Conservation (phyloP, 2,888 invertebrate species). For the Synanthedon tipuliformis region DNA sequence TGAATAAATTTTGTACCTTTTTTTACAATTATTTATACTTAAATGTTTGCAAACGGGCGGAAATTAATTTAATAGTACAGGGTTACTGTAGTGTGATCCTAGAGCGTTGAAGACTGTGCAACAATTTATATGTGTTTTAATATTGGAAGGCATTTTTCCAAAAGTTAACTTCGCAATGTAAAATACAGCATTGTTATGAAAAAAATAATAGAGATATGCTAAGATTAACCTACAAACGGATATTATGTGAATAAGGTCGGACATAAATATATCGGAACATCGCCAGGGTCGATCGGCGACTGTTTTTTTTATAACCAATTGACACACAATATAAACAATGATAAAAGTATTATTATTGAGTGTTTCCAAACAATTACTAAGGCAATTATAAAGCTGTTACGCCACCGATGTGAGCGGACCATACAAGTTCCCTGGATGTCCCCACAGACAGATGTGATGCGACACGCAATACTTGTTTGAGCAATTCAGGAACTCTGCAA, state of each 20-base stretch:
- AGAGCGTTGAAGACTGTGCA: no score
- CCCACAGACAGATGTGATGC: slow-evolving; percentile 5
- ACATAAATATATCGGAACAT: slow-evolving; percentile 1
- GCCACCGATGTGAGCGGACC: background rate
- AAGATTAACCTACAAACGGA: no score
- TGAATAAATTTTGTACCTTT: background rate
- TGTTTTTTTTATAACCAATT: background rate
- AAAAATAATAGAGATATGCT: no score
- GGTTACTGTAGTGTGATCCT: no score
- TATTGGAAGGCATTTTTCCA: no score
- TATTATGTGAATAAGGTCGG: background rate
- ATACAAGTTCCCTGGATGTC: slow-evolving; percentile 1
- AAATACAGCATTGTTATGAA: no score
- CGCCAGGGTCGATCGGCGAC: background rate
- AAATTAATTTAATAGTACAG: no score
- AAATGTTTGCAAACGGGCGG: no score
- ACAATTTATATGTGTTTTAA: no score
- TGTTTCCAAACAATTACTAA: slow-evolving; percentile 1
- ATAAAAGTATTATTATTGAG: background rate
- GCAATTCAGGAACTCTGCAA: slow-evolving; percentile 22
- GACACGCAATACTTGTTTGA: slow-evolving; percentile 19
- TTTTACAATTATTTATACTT: no score
- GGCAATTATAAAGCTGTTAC: slow-evolving; percentile 4
- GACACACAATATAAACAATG: background rate
- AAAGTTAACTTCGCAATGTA: no score